Conservation (phyloP, 2,113 vertebrate species). For the Corythoichthys intestinalis region DNA sequence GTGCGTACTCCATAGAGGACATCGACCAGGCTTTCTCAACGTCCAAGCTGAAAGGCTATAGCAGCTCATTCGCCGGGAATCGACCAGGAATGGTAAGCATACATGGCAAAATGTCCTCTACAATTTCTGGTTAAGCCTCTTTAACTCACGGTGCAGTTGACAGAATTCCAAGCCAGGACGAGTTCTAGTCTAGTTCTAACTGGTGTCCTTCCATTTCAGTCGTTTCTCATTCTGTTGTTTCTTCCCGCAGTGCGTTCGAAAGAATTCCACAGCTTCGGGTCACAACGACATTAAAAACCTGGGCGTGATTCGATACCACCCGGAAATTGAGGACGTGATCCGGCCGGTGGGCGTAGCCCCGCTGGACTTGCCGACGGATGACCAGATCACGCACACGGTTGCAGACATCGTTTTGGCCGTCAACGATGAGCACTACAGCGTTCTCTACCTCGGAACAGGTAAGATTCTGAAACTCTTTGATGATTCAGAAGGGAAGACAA, state of each 20-base stretch:
- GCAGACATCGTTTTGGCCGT: slow-evolving; percentile 71
- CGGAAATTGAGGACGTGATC: slow-evolving; percentile 76
- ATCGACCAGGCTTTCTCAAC: slow-evolving; percentile 71
- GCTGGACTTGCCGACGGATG: slow-evolving; percentile 68
- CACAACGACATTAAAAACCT: slow-evolving; percentile 66
- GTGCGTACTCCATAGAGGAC: slow-evolving; percentile 76
- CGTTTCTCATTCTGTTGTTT: slow-evolving; percentile 1
- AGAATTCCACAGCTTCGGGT: slow-evolving; percentile 49
- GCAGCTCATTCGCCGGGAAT: slow-evolving; percentile 44
- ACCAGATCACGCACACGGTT: slow-evolving; percentile 72
- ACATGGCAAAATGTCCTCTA: neutral
- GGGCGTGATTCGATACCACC: slow-evolving; percentile 68
- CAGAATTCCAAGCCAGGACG: slow-evolving; percentile 35
- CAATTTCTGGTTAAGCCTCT: neutral
- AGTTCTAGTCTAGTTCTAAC: neutral
- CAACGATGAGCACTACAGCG: slow-evolving; percentile 75
- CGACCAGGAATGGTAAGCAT: slow-evolving; percentile 71
- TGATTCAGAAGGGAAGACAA: no score
- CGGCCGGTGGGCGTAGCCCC: slow-evolving; percentile 66
- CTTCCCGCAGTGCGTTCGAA: slow-evolving; percentile 62
- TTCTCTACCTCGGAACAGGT: slow-evolving; percentile 79
- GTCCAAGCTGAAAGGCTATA: slow-evolving; percentile 75
- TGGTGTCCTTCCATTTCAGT: neutral
- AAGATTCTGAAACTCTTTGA: neutral
- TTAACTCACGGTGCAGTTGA: slow-evolving; percentile 56